Evolutionary conservation across 2,113 vertebrate genomes (phyloP), one percentile per base, ranked within the genome.

Genomic region (Tricholaema leucomelas): DNA sequence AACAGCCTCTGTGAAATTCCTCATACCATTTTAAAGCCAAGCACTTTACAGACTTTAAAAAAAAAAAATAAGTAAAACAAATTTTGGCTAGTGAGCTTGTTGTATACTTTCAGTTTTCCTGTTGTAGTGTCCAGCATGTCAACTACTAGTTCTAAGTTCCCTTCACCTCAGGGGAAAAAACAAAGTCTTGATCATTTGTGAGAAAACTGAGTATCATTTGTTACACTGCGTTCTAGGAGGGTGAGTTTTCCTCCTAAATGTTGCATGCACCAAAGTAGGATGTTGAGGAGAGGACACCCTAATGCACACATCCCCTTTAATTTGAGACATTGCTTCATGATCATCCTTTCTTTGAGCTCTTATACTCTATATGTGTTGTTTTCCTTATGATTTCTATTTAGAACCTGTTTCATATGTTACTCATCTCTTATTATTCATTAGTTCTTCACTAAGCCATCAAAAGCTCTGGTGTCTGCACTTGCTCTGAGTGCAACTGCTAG

Each of bases 41-140:
- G 6, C 42, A 12, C 36, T 90, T 90, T 44, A 44, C 24, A 66
- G n/a, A 33, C 18, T 27, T 66, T 10, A 23, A 21, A 11, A 23
- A 48, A 12, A 48, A 48, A 48, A 11, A 46, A 21, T 21, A 24
- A 48, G 4, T 6, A 17, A 20, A 60, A 55, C 31, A 31, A 61
- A 50, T 23, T 12, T 65, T 73, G n/a, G 9, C n/a, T 73, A n/a
- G 14, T 5, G 3, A 61, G 23, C 13, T 76, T 85, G 64, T 65
- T 38, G 15, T 35, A 12, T 85, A 30, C 73, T 72, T 35, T 27
- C 4, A 3, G 70, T 85, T 80, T 76, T 70, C 25, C n/a, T 3
- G 0, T 81, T 69, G 23, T 0, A 1, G 27, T 30, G 30, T 76
- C 24, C 67, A 77, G 40, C 28, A 55, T 1, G 2, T 20, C 19